A percentile compares a stretch with the other conserved stretches of the same genome.
phyloP scores from a whole-genome alignment of 2,888 invertebrate genomes.

The Cantharis lateralis region DNA sequence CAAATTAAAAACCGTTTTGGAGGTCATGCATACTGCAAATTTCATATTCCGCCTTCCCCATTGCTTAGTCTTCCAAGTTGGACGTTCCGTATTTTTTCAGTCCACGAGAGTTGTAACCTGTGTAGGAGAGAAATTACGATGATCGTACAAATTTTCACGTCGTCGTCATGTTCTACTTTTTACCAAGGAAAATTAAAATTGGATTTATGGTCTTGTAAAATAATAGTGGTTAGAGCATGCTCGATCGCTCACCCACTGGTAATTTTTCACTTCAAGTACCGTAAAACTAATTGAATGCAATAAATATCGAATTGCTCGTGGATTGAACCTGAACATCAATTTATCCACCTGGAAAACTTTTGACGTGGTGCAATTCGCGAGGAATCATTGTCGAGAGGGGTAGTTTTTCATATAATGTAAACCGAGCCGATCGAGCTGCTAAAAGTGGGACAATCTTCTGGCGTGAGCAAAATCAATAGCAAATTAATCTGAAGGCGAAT shows the following conservation, averaged over 20 bases:
- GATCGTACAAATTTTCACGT: conserved; percentile 1
- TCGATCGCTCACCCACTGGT: conserved; percentile 2
- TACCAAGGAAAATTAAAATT: conserved; percentile 18
- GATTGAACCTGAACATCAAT: not conserved
- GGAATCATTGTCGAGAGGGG: not conserved
- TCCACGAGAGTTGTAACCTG: conserved; percentile 17
- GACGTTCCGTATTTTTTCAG: not conserved
- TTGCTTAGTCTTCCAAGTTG: not conserved
- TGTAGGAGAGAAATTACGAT: conserved; percentile 13
- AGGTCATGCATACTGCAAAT: conserved; percentile 4
- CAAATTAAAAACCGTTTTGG: conserved; percentile 18
- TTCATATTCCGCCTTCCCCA: not conserved
- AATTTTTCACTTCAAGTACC: conserved; percentile 13
- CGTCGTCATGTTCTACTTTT: conserved; percentile 15
- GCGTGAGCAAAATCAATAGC: not conserved
- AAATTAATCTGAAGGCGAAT: not conserved
- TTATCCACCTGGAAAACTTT: no score
- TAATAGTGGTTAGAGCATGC: conserved; percentile 15
- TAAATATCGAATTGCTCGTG: conserved; percentile 5
- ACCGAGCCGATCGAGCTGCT: not conserved
- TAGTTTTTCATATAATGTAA: not conserved
- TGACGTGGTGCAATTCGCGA: no score
- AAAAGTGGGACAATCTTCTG: not conserved
- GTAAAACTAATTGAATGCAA: conserved; percentile 20
- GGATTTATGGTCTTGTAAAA: conserved; percentile 20